These are phyloP conservation scores for Bryconaethiops microstoma DNA, from an alignment of 2,797 vertebrate species.

Conservation along the genomic window DNA sequence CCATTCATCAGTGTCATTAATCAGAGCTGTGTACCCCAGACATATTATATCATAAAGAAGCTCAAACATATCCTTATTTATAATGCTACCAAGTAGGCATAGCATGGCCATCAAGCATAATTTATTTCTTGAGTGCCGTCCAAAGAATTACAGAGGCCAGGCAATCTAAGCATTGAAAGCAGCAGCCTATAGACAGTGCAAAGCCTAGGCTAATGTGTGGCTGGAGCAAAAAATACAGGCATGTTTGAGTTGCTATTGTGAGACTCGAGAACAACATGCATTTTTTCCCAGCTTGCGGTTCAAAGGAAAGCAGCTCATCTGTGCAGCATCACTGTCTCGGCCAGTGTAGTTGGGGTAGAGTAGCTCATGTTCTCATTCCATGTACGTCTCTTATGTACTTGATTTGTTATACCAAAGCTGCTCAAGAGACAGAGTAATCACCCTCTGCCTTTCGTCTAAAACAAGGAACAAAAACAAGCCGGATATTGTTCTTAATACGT, in stretches of 20 bases:
- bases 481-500: neutral
- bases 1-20: neutral
- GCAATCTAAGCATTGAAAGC: constrained; percentile 5
- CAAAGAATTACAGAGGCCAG: neutral
- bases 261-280: constrained; percentile 5
- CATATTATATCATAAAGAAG: constrained; percentile 29
- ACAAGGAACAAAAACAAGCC: constrained; percentile 15
- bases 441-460: constrained; percentile 22
- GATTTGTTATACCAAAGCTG: constrained; percentile 43
- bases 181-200: neutral
- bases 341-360: neutral
- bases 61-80: constrained; percentile 20
- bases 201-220: neutral
- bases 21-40: neutral
- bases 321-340: constrained; percentile 28
- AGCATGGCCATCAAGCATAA: constrained; percentile 22
- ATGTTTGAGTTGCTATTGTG: neutral
- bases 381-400: constrained; percentile 17
- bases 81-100: constrained; percentile 9
- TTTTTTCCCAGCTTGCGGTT: constrained; percentile 24
- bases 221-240: neutral
- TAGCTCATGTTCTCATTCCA: constrained; percentile 28
- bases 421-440: constrained; percentile 20
- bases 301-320: constrained; percentile 33
- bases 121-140: constrained; percentile 31